phyloP scores from a whole-genome alignment of 2,888 invertebrate species.

The Nomada lathburiana region DNA sequence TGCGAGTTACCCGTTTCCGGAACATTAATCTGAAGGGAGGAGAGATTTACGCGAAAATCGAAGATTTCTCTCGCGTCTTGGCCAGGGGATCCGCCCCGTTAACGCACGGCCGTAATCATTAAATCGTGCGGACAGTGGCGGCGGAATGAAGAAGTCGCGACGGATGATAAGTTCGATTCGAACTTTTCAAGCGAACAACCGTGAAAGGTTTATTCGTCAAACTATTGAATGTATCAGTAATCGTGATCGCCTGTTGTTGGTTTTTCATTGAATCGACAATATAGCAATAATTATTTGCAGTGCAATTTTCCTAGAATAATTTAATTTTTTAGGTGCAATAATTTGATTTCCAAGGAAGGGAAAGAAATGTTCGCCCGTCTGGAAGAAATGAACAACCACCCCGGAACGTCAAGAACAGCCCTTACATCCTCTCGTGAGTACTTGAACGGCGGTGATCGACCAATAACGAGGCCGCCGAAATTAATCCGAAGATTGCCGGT shows the following conservation, averaged over 20 bases:
- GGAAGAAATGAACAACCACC: not conserved
- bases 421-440: no score
- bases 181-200: no score
- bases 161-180: conserved; percentile 32
- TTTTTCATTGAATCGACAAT: no score
- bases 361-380: not conserved
- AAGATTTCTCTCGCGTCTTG: conserved; percentile 27
- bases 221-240: no score
- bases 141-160: conserved; percentile 35
- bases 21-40: conserved; percentile 46
- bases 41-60: conserved; percentile 50
- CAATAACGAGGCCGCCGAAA: conserved; percentile 8
- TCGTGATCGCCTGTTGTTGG: no score
- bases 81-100: not conserved
- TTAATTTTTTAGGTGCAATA: no score
- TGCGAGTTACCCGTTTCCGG: conserved; percentile 39
- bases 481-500: conserved; percentile 41
- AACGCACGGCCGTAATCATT: conserved; percentile 47
- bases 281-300: no score
- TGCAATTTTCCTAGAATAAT: no score
- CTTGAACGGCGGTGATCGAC: not conserved
- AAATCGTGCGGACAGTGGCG: conserved; percentile 35
- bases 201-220: no score
- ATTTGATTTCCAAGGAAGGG: no score
- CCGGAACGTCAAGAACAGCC: no score